Evolutionary conservation across 2,888 invertebrate genomes (phyloP).

Genomic region (Rhingia campestris): DNA sequence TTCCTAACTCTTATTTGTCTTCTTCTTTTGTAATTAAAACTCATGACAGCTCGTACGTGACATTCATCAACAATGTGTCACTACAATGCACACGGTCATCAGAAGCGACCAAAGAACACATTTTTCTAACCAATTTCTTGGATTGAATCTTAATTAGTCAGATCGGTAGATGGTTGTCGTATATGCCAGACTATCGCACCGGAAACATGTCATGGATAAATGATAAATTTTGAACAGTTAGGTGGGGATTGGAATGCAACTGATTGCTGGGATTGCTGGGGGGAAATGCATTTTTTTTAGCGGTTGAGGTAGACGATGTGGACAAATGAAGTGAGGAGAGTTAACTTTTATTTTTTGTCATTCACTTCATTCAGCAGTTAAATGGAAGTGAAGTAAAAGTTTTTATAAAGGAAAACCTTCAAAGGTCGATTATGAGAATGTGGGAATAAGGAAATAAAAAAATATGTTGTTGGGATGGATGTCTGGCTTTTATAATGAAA

Average conservation of each 20-base stretch:
- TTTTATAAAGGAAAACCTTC: too few species aligned
- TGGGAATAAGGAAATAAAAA: too few species aligned
- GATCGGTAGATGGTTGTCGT: slow-evolving; percentile 27
- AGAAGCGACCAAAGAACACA: neutral
- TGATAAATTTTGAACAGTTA: slow-evolving; percentile 69
- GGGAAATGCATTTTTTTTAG: slow-evolving; percentile 34
- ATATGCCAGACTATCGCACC: slow-evolving; percentile 58
- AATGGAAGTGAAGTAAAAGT: too few species aligned
- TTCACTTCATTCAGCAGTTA: neutral
- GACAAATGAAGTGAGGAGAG: slow-evolving; percentile 12
- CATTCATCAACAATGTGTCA: slow-evolving; percentile 59
- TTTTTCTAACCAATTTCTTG: slow-evolving; percentile 62
- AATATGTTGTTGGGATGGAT: too few species aligned
- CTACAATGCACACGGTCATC: neutral
- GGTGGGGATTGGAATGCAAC: slow-evolving; percentile 64
- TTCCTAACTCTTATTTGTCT: slow-evolving; percentile 5
- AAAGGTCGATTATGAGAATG: too few species aligned
- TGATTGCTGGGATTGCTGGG: slow-evolving; percentile 1
- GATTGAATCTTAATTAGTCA: slow-evolving; percentile 70
- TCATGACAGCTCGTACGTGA: slow-evolving; percentile 70
- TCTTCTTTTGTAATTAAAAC: slow-evolving; percentile 63
- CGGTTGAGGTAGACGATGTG: slow-evolving; percentile 9
- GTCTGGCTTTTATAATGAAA: neutral
- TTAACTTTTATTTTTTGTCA: neutral
- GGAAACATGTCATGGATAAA: slow-evolving; percentile 69